phyloP scores from a whole-genome alignment of 2,797 vertebrate genomes.

The Hydrocynus forskahlii region DNA sequence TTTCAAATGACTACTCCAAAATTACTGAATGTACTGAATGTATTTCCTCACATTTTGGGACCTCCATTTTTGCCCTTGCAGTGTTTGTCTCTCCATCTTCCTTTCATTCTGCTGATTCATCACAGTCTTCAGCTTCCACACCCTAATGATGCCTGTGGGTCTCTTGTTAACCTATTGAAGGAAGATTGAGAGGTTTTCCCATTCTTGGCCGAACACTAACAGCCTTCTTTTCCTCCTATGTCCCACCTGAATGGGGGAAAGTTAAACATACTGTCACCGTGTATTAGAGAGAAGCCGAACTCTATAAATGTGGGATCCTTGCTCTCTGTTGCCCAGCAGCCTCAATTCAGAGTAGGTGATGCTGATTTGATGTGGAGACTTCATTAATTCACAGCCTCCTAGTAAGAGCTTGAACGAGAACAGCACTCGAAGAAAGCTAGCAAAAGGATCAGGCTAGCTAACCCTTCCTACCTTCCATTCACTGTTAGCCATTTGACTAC shows the following conservation, averaged over 20 bases:
- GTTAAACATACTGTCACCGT: constrained; percentile 36
- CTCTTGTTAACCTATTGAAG: constrained; percentile 42
- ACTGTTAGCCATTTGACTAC: constrained; percentile 68
- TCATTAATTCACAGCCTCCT: constrained; percentile 69
- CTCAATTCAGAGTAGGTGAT: not conserved
- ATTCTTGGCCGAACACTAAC: constrained; percentile 25
- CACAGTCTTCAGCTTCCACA: not conserved
- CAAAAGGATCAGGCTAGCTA: not conserved
- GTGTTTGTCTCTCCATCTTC: constrained; percentile 8
- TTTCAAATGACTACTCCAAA: not conserved
- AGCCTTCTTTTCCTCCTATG: constrained; percentile 16
- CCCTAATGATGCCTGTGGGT: constrained; percentile 38
- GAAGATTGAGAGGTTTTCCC: constrained; percentile 37
- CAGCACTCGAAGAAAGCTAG: not conserved
- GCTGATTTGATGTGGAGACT: constrained; percentile 50
- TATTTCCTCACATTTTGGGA: not conserved
- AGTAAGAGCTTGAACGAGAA: not conserved
- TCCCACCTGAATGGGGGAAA: constrained; percentile 15
- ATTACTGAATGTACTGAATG: not conserved
- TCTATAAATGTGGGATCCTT: constrained; percentile 21
- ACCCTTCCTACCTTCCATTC: not conserved
- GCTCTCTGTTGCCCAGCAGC: not conserved
- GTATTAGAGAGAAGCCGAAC: constrained; percentile 14
- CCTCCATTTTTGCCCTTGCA: not conserved
- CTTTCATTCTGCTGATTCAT: constrained; percentile 43